Base-by-base conservation (phyloP, 2,888 invertebrate genomes). In the Lasioglossum marginatum region DNA sequence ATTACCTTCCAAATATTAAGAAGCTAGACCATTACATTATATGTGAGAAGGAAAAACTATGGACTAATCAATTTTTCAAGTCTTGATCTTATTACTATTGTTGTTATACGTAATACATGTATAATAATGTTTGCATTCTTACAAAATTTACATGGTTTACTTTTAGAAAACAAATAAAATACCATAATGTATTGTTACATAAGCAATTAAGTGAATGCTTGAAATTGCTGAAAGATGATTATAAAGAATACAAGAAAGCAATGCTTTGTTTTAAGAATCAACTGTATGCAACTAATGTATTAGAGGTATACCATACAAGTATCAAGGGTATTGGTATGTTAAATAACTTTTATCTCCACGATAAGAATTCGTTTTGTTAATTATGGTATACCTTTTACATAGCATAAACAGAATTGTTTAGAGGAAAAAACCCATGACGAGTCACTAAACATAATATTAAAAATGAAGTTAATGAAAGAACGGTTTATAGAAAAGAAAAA, bases 11-110 rank as follows among this genome's bases (percentile, higher is more conserved):
- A n/a, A 77, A 70, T 57, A 85, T 92, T 14, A 83, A 79, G 27
- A 88, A 86, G 74, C 71, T 92, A 68, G 92, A 92, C 86, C 82
- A 90, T 82, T 88, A 86, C 66, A 48, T 79, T 19, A 79, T 92
- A 37, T 52, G 72, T 60, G 79, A 79, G 10, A 86, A 86, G 23
- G 92, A 92, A 81, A 89, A 72, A 73, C 63, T 74, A 16, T 81
- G 81, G 82, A 74, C 74, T 8, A 75, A 82, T 31, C 72, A 88
- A 37, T 88, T 88, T 73, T 80, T 79, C 45, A 88, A 85, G 91
- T 89, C 84, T 37, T 40, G 45, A 19, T 73, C 14, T 66, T 12
- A 60, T 60, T 12, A 66, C 1, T 19, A 45, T 72, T 83, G 27
- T 72, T 12, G 23, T 27, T 10, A 45, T 40, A n/a, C 19, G 4